A percentile compares a stretch with the other conserved stretches of the same genome.
Conservation (phyloP, 92 coral and sea anemone species). For the Isaurus tuberculatus region DNA sequence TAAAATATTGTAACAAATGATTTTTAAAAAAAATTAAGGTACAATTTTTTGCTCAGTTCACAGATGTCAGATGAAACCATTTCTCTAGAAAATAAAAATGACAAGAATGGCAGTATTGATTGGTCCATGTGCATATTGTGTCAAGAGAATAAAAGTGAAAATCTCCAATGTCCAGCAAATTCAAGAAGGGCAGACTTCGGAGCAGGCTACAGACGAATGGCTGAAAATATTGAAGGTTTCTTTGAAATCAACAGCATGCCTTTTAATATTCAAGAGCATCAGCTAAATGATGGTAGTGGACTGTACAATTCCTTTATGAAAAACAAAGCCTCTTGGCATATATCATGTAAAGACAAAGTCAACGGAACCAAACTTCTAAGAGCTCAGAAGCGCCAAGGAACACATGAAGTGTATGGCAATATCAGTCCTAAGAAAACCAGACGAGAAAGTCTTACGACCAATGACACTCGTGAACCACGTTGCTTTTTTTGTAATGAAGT, state of each 20-base stretch:
- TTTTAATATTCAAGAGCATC: constrained; percentile 31
- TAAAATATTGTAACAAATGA: too few species aligned
- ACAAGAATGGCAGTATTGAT: constrained; percentile 16
- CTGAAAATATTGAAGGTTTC: constrained; percentile 45
- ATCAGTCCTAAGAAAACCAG: constrained; percentile 40
- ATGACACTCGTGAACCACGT: constrained; percentile 25
- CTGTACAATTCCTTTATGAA: constrained; percentile 43
- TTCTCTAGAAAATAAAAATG: constrained; percentile 5
- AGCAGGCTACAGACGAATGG: constrained; percentile 42
- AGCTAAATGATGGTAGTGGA: constrained; percentile 53
- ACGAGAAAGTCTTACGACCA: constrained; percentile 15
- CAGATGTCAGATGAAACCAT: too few species aligned
- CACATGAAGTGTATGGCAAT: neutral
- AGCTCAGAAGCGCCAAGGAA: neutral
- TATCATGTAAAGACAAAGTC: constrained; percentile 29
- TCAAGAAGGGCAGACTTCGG: constrained; percentile 46
- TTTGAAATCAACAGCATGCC: constrained; percentile 16
- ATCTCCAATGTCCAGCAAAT: constrained; percentile 47
- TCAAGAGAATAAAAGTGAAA: constrained; percentile 32
- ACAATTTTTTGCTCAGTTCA: too few species aligned
- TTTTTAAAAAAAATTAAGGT: too few species aligned
- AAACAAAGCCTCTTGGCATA: constrained; percentile 53
- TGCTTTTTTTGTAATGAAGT: constrained; percentile 64
- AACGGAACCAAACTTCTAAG: constrained; percentile 47
- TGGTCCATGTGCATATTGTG: constrained; percentile 44